Evolutionary conservation across 2,888 invertebrate species (phyloP), one percentile per base, ranked within the genome.

Genomic region (Unio pictorum): DNA sequence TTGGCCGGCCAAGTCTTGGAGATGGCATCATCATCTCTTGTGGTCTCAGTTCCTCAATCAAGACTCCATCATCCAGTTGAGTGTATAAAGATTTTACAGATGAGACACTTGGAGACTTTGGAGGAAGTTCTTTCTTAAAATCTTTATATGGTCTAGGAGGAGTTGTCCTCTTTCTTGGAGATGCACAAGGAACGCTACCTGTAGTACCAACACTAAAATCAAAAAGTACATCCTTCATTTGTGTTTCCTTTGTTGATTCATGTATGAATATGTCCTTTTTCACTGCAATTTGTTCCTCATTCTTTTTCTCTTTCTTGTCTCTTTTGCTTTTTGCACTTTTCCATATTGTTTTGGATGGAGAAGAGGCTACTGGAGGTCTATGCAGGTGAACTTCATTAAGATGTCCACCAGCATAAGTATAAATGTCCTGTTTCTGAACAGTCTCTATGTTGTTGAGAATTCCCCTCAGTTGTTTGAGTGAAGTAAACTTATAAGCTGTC

Each of bases 141-240:
- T 71, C 71, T 64, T 67, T 67, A n/a, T 66, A 65, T 58, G 64
- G 67, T 54, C 69, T 71, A 57, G 76, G 76, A 8, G 68, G 63
- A 66, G 66, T 68, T 23, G 67, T n/a, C n/a, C 28, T 62, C 30
- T 73, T 71, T 55, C 58, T 67, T 20, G 66, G 68, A 17, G 72
- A 23, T 26, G 72, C 73, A 4, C 72, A 23, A 15, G 86, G 86
- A 7, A 87, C 69, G 65, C 79, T 84, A 4, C 85, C 87, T 55
- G 84, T 72, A 8, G 86, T 87, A 7, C 88, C 87, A 20, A 87
- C 71, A 76, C 84, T 87, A 67, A 88, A 88, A 61, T 86, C 81
- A 74, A 78, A 84, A 61, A 88, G 72, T 7, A 82, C 80, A 54
- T 85, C 83, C 66, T 81, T 82, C 85, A 86, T 85, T 28, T 78